Base-by-base conservation (phyloP, 2,113 vertebrate species). In the Thinocorus orbignyianus region DNA sequence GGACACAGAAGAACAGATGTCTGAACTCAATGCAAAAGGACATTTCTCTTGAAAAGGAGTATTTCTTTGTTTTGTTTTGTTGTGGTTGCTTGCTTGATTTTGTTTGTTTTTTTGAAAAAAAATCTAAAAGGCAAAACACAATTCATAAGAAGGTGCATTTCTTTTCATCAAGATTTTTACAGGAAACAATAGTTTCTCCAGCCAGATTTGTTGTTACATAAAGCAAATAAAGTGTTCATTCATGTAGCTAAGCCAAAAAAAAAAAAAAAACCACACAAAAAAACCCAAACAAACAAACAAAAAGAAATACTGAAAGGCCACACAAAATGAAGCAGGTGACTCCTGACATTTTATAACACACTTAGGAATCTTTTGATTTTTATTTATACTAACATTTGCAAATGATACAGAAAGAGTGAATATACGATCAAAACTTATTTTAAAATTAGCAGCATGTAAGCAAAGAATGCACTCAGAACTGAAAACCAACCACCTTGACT, bases 1-100 rank as follows among this genome's bases (percentile, higher is more conserved):
- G 8, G 28, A 13, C 17, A 81, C 18, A 79, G 39, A 81, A 22
- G 7, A 68, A 65, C 19, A 51, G 22, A 28, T 65, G 65, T 6
- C 22, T 44, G 24, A 92, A 78, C 10, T 54, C 19, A 70, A 89
- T 66, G 30, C 4, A 77, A 23, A 77, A 65, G 10, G 6, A n/a
- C 14, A 52, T 58, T 12, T 82, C 16, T n/a, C 24, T 37, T 55
- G 13, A 49, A 41, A 74, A 55, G 1, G 2, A 37, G 0, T 0
- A n/a, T 33, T 91, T 54, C 18, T 62, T 41, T 2, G 4, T 46
- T 92, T 65, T 70, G 17, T 49, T 72, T 60, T 51, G 6, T 11
- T 86, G 7, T 37, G 3, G 37, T 48, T 33, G 4, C 1, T 46
- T 44, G 19, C 13, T 55, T 49, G 2, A 13, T 39, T 20, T 18